Evolutionary conservation across 2,113 vertebrate genomes (phyloP), one percentile per base, ranked within the genome.

Genomic region (Pampusana beccarii): DNA sequence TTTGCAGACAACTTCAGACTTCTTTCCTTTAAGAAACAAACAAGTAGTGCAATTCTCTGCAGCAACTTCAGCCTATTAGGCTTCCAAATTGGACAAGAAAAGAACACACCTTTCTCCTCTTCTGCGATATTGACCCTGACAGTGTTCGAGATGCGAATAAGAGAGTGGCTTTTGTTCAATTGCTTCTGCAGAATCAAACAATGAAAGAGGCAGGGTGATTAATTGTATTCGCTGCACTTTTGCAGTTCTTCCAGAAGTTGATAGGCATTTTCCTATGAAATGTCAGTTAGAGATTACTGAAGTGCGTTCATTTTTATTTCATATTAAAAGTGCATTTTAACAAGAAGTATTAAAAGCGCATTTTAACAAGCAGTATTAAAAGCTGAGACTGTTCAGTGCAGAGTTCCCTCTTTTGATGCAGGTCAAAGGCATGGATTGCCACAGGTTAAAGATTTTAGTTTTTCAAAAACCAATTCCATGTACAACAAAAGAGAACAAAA

Each of bases 11-110:
- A 28, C 9, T 85, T 79, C 62, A 78, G 26, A 33, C 18, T 60
- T 57, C 19, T 66, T 67, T 84, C 14, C 11, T 82, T 86, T 56
- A 74, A 46, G 54, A 88, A 86, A 66, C 9, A 90, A 83, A 4
- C 4, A 86, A 88, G 48, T 5, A 44, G 14, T 34, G 9, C 10
- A 90, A 33, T 33, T 16, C 13, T 88, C 46, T 70, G 66, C 20
- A 77, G 46, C 15, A 57, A 58, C 13, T 51, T 80, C 54, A 66
- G 5, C 7, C 13, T 71, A 33, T 54, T 80, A 57, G 13, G 29
- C 26, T 94, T 92, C 60, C n/a, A 88, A 94, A 95, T 89, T 70
- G 86, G 71, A 51, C 10, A 34, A 83, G 42, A 78, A 85, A 86
- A 80, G 67, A 86, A 33, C 56, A 86, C 26, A 80, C 29, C 46